A percentile compares a stretch with the other conserved stretches of the same genome.
Conservation (phyloP, 2,113 vertebrate species). For the Atlantisia rogersi region DNA sequence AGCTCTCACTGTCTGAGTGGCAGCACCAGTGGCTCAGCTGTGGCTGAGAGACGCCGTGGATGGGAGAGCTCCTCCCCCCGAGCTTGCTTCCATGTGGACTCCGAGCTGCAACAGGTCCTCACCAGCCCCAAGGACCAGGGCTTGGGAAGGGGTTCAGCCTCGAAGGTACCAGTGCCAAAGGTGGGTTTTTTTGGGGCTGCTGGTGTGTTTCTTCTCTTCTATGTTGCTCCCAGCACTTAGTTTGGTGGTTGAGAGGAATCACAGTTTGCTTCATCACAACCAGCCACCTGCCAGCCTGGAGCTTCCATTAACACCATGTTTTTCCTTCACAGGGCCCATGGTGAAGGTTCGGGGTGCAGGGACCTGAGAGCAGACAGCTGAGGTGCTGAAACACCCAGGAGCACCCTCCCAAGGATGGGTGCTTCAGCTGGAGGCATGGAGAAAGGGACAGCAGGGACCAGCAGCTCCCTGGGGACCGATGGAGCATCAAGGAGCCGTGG, state of each 20-base stretch:
- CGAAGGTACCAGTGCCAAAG: fast-evolving
- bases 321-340: background rate
- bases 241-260: background rate
- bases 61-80: background rate
- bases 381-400: background rate
- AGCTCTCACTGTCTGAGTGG: fast-evolving
- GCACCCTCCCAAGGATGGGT: fast-evolving
- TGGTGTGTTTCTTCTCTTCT: background rate
- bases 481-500: fast-evolving
- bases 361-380: background rate
- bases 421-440: background rate
- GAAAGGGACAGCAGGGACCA: background rate
- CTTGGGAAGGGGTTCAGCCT: background rate
- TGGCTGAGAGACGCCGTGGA: background rate
- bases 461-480: background rate
- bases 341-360: background rate
- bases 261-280: fast-evolving
- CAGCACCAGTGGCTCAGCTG: background rate
- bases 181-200: background rate
- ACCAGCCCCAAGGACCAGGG: too few relatives aligned
- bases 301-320: background rate
- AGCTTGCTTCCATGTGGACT: background rate
- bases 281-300: background rate
- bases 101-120: too few relatives aligned
- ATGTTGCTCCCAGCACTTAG: fast-evolving